Evolutionary conservation across 1,140 invertebrate genomes (phyloP), one percentile per base, ranked within the genome.

Genomic region (Aphis craccivora): DNA sequence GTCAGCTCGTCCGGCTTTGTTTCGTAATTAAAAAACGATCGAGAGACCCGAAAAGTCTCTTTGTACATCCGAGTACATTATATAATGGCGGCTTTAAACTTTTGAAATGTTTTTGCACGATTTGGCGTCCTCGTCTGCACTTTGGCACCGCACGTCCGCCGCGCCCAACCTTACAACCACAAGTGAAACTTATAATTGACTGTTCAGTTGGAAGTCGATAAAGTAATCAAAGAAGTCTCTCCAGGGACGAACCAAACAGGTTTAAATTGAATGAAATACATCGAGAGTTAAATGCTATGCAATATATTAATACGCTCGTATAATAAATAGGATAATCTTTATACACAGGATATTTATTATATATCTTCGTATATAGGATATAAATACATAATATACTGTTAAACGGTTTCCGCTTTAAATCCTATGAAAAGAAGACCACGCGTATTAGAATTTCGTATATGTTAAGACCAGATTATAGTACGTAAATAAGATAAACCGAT

Each of bases 111-210:
- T 89, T 89, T 89, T 23, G n/a, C 87, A 25, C 87, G 20, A 53
- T 89, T 45, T 45, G 8, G 14, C 45, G 30, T 45, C 43, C 23
- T 23, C 55, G 23, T 18, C 84, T 40, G 40, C 83, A 25, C 86
- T 88, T 43, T 25, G 35, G 8, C 23, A 22, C 86, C 1, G 86
- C 84, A 30, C 43, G 84, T n/a, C 30, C 43, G 6, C 35, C 81
- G 37, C 43, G 18, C 51, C 20, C 14, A 22, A 53, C 87, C 48
- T 35, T 88, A 35, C 23, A 48, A 87, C 88, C 88, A 23, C 88
- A 4, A n/a, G 30, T 40, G 37, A 90, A 90, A 90, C 89, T 90
- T 90, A 90, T 67, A 90, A 90, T 67, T 90, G 88, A 90, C 89
- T 45, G 89, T 90, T 25, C 40, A 55, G 40, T 40, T 11, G 90